These are phyloP conservation scores for Trachops cirrhosus DNA, from an alignment of 2,797 vertebrate species.

Conservation along the genomic window DNA sequence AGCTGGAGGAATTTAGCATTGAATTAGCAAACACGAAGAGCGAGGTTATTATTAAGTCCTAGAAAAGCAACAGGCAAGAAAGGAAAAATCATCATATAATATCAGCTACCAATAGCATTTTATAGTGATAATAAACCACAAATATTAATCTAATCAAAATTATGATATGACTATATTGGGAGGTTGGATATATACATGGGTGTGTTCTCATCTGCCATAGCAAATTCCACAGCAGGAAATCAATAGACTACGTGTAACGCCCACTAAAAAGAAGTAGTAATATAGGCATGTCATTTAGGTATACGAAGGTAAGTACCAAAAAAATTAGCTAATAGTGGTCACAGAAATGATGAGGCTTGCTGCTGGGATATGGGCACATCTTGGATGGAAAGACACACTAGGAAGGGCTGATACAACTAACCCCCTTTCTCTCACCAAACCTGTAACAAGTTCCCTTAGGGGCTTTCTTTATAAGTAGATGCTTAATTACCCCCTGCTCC, in stretches of 20 bases:
- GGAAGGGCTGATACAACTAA: not conserved
- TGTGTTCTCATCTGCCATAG: not conserved
- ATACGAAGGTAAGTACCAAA: not conserved
- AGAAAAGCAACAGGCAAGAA: not conserved
- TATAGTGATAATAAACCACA: not conserved
- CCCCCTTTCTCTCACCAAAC: not conserved
- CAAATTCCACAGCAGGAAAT: not conserved
- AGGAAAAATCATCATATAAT: not conserved
- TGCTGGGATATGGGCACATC: not conserved
- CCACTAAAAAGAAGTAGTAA: not conserved
- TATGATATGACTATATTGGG: not conserved
- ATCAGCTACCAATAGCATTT: not conserved
- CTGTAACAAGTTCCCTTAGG: not conserved
- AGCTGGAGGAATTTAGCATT: not conserved
- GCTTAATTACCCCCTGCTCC: not conserved
- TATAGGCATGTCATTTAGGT: not conserved
- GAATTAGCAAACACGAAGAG: not conserved
- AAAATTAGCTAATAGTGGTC: not conserved
- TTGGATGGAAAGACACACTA: not conserved
- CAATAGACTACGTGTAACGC: not conserved
- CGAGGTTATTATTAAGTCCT: not conserved
- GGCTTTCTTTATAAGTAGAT: constrained; percentile 6
- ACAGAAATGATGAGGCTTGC: not conserved
- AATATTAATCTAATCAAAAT: not conserved
- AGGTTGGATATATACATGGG: not conserved